Conservation (phyloP, 2,888 invertebrate genomes). For the Cryptops parisi region DNA sequence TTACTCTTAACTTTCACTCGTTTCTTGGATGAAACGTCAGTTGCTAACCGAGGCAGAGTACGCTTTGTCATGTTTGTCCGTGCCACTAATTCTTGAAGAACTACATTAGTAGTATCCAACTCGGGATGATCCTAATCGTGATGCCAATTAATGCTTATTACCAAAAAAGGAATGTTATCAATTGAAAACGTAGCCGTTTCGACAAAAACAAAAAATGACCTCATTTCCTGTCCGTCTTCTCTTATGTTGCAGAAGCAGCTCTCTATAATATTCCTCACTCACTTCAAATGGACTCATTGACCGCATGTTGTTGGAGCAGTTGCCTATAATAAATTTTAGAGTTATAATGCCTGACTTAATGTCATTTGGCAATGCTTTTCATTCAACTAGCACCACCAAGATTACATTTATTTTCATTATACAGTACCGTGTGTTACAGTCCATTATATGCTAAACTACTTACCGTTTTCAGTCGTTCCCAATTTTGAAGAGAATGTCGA, state of each 20-base stretch:
- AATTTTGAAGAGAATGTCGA: conserved; percentile 38
- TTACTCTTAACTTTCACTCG: conserved; percentile 13
- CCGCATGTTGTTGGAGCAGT: not conserved
- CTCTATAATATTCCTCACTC: conserved; percentile 49
- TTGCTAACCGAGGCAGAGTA: conserved; percentile 22
- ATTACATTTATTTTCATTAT: too few relatives aligned
- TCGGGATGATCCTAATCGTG: conserved; percentile 49
- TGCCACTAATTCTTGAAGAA: conserved; percentile 50
- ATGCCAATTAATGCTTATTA: not conserved
- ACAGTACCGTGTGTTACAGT: too few relatives aligned
- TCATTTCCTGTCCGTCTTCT: conserved; percentile 52
- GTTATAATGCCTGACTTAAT: too few relatives aligned
- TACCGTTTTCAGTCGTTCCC: too few relatives aligned
- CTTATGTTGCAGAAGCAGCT: conserved; percentile 54
- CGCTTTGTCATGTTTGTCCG: conserved; percentile 32
- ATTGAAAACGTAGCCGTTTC: too few relatives aligned
- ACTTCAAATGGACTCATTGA: conserved; percentile 35
- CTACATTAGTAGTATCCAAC: conserved; percentile 58
- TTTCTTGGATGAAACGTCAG: conserved; percentile 8
- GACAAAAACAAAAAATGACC: too few relatives aligned
- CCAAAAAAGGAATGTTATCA: too few relatives aligned
- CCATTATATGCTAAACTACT: too few relatives aligned
- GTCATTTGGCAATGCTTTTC: too few relatives aligned
- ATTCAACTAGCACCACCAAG: too few relatives aligned
- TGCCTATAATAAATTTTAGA: not conserved